Evolutionary conservation across 2,113 vertebrate genomes (phyloP).

Genomic region (Sardina pilchardus): DNA sequence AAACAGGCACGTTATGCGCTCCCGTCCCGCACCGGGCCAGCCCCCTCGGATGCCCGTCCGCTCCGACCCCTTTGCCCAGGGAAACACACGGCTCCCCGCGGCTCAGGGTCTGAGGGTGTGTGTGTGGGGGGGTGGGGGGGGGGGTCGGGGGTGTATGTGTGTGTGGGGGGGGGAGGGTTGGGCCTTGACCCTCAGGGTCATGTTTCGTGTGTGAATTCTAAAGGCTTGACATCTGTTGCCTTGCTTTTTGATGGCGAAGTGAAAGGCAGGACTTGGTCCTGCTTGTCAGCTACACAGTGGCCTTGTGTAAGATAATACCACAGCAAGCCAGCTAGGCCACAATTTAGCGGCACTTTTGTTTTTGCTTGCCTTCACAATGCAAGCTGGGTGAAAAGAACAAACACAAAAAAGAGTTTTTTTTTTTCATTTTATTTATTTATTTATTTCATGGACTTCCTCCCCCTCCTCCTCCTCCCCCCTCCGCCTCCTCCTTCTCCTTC

Average conservation of each 20-base stretch:
- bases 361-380: conserved; percentile 22
- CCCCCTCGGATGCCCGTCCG: conserved; percentile 57
- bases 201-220: conserved; percentile 71
- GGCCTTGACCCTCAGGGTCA: conserved; percentile 75
- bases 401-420: conserved; percentile 24
- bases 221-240: conserved; percentile 77
- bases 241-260: conserved; percentile 64
- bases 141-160: not conserved
- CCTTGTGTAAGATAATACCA: conserved; percentile 72
- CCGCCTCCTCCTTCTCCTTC: not conserved
- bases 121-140: not conserved
- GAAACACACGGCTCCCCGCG: conserved; percentile 68
- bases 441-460: conserved; percentile 30
- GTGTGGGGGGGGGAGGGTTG: conserved; percentile 23
- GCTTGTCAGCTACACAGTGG: conserved; percentile 72
- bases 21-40: conserved; percentile 30
- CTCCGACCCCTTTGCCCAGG: conserved; percentile 64
- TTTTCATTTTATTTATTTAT: conserved; percentile 32
- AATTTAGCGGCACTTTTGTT: conserved; percentile 57
- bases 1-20: conserved; percentile 22
- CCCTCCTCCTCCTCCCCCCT: not conserved
- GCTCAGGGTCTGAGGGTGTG: conserved; percentile 60
- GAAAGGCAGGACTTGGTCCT: conserved; percentile 58
- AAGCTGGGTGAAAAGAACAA: conserved; percentile 20
- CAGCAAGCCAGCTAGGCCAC: conserved; percentile 74